phyloP scores from a whole-genome alignment of 2,113 vertebrate genomes.

The Oxygymnocypris stewartii region DNA sequence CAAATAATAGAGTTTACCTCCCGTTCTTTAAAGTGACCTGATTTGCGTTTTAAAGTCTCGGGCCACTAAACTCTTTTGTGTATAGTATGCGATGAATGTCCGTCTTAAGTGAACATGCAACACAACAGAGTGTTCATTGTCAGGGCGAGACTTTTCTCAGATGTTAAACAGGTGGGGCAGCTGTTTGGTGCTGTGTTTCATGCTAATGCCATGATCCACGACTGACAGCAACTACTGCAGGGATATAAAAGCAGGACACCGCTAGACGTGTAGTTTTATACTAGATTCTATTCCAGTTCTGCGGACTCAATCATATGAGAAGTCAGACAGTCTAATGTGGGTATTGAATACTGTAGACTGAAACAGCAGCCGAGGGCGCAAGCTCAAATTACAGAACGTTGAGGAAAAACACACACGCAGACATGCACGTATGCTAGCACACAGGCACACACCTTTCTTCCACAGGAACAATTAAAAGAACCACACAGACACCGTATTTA shows the following conservation, averaged over 20 bases:
- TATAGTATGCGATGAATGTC: slow-evolving; percentile 36
- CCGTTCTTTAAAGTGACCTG: slow-evolving; percentile 12
- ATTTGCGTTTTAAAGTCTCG: slow-evolving; percentile 13
- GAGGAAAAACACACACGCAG: slow-evolving; percentile 38
- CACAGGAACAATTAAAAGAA: slow-evolving; percentile 70
- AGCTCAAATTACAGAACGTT: slow-evolving; percentile 50
- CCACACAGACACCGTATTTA: slow-evolving; percentile 78
- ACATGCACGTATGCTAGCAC: slow-evolving; percentile 24
- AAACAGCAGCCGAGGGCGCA: slow-evolving; percentile 33
- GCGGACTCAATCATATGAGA: slow-evolving; percentile 46
- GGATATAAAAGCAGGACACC: slow-evolving; percentile 24
- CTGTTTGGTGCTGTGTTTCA: slow-evolving; percentile 32
- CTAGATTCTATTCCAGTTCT: slow-evolving; percentile 36
- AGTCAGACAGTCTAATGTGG: slow-evolving; percentile 46
- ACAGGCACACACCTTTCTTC: slow-evolving; percentile 21
- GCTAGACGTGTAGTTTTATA: background rate
- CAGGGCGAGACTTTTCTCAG: slow-evolving; percentile 32
- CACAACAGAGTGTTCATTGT: slow-evolving; percentile 34
- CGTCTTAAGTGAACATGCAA: background rate
- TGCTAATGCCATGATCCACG: background rate
- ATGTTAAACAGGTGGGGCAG: slow-evolving; percentile 47
- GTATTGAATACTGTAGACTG: slow-evolving; percentile 28
- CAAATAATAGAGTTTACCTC: background rate
- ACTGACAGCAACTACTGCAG: slow-evolving; percentile 23
- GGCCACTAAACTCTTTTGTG: slow-evolving; percentile 10